Evolutionary conservation across 2,113 vertebrate species (phyloP).

Genomic region (Aythya baeri): DNA sequence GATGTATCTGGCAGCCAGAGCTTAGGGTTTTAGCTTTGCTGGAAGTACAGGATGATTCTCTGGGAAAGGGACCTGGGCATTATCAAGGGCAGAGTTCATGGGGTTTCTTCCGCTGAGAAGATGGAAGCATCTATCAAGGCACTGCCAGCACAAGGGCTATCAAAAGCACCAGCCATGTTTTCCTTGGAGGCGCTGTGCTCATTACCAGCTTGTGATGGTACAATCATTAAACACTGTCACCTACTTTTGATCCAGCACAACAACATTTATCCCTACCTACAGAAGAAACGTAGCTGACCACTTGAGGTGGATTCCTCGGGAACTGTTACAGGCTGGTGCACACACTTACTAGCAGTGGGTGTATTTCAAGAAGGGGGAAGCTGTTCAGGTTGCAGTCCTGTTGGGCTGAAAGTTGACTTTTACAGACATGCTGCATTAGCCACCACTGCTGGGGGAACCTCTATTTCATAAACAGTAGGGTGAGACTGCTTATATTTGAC

Average conservation of each 20-base stretch:
- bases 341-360: not conserved
- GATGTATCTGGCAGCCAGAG: not conserved
- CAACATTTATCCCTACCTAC: not conserved
- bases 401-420: not conserved
- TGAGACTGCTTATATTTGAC: rapidly evolving
- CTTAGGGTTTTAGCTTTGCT: not conserved
- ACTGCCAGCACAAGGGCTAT: rapidly evolving
- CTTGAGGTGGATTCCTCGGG: not conserved
- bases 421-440: not conserved
- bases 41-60: not conserved
- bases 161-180: not conserved
- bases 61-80: not conserved
- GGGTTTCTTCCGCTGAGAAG: not conserved
- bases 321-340: not conserved
- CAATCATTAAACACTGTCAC: not conserved
- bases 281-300: not conserved
- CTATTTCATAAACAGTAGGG: rapidly evolving
- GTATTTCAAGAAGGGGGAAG: not conserved
- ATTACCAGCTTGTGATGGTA: not conserved
- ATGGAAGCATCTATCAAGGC: not conserved
- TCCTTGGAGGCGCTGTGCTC: not conserved
- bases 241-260: not conserved
- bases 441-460: not conserved
- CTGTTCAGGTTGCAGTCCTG: not conserved
- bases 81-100: not conserved